Base-by-base conservation (phyloP, 2,888 invertebrate species). In the Yponomeuta malinellus region DNA sequence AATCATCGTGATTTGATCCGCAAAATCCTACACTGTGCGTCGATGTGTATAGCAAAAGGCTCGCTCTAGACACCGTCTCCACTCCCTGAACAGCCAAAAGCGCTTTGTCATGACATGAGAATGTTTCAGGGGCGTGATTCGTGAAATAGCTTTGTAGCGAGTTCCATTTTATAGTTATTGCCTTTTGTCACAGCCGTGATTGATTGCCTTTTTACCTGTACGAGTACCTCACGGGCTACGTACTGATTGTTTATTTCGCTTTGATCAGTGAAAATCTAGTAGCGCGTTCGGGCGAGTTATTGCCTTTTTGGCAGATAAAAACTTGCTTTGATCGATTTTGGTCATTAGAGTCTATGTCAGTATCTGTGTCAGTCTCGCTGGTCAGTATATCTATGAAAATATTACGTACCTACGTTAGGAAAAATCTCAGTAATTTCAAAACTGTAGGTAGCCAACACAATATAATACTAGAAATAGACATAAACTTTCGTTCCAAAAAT, bases 91-190 rank as follows among this genome's bases (percentile, higher is more conserved):
- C 15, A 15, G 52, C 52, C 15, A 59, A 65, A 65, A 65, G 33
- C 23, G 10, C 65, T 29, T 65, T 31, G 65, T 23, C 65, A 65
- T 65, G 15, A 59, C 52, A 15, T 59, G 12, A 65, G 31, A 65
- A 65, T 31, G 12, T 65, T 65, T 31, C 33, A 31, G 65, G 10
- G 29, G 10, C 10, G 15, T 15, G 52, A 12, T 33, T 64, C 65
- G 31, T 65, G 31, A 65, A 65, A 65, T 31, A 33, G 65, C 65
- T 65, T 65, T 65, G 3, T 65, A 29, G 65, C 23, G 65, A 59
- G 52, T 9, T 65, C 65, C 65, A 29, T 10, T 33, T 29, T 5
- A 12, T 23, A 33, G n/a, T 65, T 65, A 65, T 65, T 29, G 29
- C 29, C 31, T 29, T 63, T 65, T 59, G 52, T 65, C 29, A 29